Percentiles rank a stretch among this genome's conserved stretches.
Conservation (phyloP, 1,140 invertebrate species). For the Atta cephalotes region DNA sequence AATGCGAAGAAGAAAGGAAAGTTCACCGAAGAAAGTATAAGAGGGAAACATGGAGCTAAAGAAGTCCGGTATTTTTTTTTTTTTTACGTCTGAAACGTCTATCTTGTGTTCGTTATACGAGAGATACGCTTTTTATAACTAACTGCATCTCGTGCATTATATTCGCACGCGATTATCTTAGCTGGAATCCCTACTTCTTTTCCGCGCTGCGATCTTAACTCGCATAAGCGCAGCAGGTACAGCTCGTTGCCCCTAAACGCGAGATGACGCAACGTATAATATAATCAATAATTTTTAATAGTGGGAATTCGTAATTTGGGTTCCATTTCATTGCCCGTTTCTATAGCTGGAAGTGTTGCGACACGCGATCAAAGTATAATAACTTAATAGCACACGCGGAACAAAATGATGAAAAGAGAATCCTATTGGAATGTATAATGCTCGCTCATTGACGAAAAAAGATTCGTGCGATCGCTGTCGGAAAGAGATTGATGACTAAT, state of each 20-base stretch:
- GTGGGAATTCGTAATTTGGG: slow-evolving; percentile 22
- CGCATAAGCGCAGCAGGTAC: neutral
- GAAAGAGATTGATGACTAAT: slow-evolving; percentile 15
- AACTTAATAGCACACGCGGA: slow-evolving; percentile 51
- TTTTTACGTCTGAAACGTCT: neutral
- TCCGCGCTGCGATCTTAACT: neutral
- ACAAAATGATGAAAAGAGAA: slow-evolving; percentile 28
- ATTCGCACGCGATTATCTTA: slow-evolving; percentile 26
- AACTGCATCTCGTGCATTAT: neutral
- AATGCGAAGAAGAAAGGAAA: slow-evolving; percentile 32
- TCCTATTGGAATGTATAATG: neutral
- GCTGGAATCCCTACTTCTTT: neutral
- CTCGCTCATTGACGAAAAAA: slow-evolving; percentile 10
- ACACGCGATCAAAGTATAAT: slow-evolving; percentile 23
- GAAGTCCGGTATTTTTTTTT: neutral
- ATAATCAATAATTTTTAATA: slow-evolving; percentile 57
- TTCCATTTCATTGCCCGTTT: slow-evolving; percentile 29
- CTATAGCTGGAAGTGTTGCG: slow-evolving; percentile 15
- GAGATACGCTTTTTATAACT: neutral
- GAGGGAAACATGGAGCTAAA: slow-evolving; percentile 6
- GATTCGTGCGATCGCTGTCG: slow-evolving; percentile 3
- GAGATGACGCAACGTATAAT: slow-evolving; percentile 24
- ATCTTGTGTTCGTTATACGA: neutral
- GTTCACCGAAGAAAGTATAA: slow-evolving; percentile 28
- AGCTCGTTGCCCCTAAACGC: slow-evolving; percentile 39